These are phyloP conservation scores for Physocephala rufipes DNA, from an alignment of 2,888 invertebrate species.

Conservation along the genomic window DNA sequence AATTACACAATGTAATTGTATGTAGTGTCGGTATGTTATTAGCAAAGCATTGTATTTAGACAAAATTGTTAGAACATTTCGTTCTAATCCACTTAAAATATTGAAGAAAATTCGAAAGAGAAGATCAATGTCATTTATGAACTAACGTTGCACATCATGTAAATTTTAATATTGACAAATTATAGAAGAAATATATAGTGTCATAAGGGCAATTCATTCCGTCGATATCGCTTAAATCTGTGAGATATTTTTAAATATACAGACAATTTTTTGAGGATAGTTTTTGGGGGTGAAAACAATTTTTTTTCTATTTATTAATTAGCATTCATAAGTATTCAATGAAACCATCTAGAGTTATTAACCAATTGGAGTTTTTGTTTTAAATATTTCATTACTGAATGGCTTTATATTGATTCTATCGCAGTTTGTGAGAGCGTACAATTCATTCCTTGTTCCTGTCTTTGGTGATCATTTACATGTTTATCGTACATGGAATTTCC, in stretches of 20 bases:
- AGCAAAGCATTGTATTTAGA: no score
- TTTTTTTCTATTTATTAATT: no score
- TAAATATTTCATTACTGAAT: neutral
- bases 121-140: neutral
- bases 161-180: no score
- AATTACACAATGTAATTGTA: slow-evolving; percentile 3
- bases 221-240: slow-evolving; percentile 8
- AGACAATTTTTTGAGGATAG: neutral
- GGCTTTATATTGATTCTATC: no score
- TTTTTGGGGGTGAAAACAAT: neutral
- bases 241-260: neutral
- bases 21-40: no score
- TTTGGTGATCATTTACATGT: neutral
- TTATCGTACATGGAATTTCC: neutral
- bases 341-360: no score
- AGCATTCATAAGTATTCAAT: no score
- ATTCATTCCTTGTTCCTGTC: slow-evolving; percentile 6
- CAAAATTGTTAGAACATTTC: slow-evolving; percentile 60
- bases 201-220: no score
- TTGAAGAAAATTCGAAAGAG: neutral
- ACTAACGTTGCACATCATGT: no score
- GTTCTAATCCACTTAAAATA: slow-evolving; percentile 57
- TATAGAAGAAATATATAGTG: no score
- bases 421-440: no score
- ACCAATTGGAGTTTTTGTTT: no score